Percentiles rank a stretch among this genome's conserved stretches.
phyloP scores from a whole-genome alignment of 1,140 invertebrate genomes.

The Elysia chlorotica region DNA sequence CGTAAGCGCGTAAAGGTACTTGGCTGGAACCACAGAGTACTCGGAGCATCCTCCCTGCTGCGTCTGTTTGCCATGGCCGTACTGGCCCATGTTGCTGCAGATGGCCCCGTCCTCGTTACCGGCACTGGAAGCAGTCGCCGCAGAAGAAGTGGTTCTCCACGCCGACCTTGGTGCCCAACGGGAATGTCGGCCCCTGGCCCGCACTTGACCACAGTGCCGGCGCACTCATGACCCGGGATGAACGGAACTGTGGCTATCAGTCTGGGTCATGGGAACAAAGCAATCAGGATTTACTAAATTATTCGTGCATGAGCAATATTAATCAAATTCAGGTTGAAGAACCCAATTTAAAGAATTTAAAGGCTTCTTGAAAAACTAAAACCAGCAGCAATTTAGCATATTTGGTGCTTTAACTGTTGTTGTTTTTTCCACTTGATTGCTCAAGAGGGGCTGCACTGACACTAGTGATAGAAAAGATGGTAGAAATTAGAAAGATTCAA shows the following conservation, averaged over 20 bases:
- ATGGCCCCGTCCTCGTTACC: constrained; percentile 47
- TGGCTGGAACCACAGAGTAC: constrained; percentile 51
- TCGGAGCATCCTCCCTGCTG: constrained; percentile 52
- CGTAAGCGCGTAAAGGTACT: constrained; percentile 45
- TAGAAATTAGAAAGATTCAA: too few relatives aligned
- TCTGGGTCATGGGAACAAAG: too few relatives aligned
- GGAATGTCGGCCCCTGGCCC: constrained; percentile 41
- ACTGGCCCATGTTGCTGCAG: constrained; percentile 55
- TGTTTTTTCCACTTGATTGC: too few relatives aligned
- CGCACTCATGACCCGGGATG: constrained; percentile 54
- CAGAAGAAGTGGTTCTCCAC: constrained; percentile 58
- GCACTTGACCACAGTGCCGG: constrained; percentile 54
- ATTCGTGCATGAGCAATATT: too few relatives aligned
- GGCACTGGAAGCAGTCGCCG: constrained; percentile 51
- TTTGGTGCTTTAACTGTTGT: too few relatives aligned
- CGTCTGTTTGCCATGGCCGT: constrained; percentile 53
- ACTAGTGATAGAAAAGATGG: too few relatives aligned
- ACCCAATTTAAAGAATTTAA: too few relatives aligned
- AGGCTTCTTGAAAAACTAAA: too few relatives aligned
- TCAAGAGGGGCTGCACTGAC: too few relatives aligned
- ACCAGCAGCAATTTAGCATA: too few relatives aligned
- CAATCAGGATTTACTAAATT: too few relatives aligned
- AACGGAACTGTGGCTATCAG: constrained; percentile 54
- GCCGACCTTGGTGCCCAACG: constrained; percentile 43
- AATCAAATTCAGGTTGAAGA: too few relatives aligned